These are phyloP conservation scores for Mobula birostris DNA, from an alignment of 2,113 vertebrate species.

Conservation along the genomic window DNA sequence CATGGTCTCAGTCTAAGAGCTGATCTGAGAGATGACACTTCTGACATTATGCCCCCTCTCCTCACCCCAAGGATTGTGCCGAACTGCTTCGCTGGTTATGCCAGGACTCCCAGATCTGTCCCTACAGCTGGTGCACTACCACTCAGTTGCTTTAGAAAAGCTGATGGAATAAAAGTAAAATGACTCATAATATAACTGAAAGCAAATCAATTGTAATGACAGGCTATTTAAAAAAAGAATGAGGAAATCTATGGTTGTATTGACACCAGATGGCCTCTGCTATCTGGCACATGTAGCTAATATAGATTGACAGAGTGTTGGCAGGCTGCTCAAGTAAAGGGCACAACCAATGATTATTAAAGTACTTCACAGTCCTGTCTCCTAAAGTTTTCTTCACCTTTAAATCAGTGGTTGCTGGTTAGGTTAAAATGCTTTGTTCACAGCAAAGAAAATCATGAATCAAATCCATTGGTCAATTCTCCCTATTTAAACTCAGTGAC, in stretches of 20 bases:
- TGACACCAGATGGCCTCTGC: not conserved
- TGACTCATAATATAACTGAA: not conserved
- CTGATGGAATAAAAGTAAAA: not conserved
- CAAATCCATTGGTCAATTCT: conserved; percentile 2
- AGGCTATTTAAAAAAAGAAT: not conserved
- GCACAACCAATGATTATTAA: not conserved
- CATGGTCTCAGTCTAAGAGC: too few relatives aligned
- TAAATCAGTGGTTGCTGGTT: not conserved
- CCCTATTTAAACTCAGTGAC: not conserved
- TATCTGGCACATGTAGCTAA: not conserved
- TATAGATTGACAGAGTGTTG: not conserved
- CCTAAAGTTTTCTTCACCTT: not conserved
- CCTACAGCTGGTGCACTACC: not conserved
- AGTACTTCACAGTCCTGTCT: not conserved
- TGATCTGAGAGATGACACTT: not conserved
- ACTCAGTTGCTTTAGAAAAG: not conserved
- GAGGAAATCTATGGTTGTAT: not conserved
- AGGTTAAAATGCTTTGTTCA: conserved; percentile 23
- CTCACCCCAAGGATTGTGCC: not conserved
- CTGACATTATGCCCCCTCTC: too few relatives aligned
- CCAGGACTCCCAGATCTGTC: not conserved
- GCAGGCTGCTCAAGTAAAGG: not conserved
- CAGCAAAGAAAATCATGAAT: conserved; percentile 12
- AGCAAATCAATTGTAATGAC: not conserved
- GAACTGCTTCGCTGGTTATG: not conserved